Evolutionary conservation across 2,797 vertebrate genomes (phyloP).

Genomic region (Hydrophis major): DNA sequence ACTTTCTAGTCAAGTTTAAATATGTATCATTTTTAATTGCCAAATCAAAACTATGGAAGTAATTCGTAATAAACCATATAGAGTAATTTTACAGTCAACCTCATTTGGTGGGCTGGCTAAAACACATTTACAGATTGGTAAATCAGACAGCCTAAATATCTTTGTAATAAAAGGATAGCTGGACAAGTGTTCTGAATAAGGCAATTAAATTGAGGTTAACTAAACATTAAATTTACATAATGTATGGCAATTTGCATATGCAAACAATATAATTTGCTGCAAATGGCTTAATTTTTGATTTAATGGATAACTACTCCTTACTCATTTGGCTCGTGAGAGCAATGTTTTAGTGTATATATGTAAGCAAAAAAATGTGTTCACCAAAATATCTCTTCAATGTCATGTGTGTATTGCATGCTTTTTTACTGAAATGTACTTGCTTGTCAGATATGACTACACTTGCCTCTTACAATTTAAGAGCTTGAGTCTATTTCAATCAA

Average conservation of each 20-base stretch:
- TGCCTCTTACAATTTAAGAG: background rate
- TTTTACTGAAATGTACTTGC: background rate
- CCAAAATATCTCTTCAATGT: background rate
- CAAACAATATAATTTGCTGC: background rate
- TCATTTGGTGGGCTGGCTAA: background rate
- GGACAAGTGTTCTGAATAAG: background rate
- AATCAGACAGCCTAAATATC: background rate
- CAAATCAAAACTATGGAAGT: background rate
- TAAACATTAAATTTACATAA: background rate
- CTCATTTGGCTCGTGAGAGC: background rate
- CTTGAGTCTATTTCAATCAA: background rate
- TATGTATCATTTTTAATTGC: background rate
- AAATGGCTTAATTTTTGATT: background rate
- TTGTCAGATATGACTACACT: background rate
- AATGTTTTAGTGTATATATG: background rate
- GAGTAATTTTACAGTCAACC: background rate
- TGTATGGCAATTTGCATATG: background rate
- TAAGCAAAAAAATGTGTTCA: background rate
- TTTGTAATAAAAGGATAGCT: background rate
- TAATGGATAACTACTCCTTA: background rate
- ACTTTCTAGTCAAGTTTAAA: background rate
- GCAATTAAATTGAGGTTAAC: background rate
- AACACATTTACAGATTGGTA: background rate
- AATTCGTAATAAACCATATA: background rate
- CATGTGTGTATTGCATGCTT: background rate